A percentile compares a stretch with the other conserved stretches of the same genome.
Evolutionary conservation across 1,140 invertebrate species (phyloP).

Genomic region (Scaptomyza montana): DNA sequence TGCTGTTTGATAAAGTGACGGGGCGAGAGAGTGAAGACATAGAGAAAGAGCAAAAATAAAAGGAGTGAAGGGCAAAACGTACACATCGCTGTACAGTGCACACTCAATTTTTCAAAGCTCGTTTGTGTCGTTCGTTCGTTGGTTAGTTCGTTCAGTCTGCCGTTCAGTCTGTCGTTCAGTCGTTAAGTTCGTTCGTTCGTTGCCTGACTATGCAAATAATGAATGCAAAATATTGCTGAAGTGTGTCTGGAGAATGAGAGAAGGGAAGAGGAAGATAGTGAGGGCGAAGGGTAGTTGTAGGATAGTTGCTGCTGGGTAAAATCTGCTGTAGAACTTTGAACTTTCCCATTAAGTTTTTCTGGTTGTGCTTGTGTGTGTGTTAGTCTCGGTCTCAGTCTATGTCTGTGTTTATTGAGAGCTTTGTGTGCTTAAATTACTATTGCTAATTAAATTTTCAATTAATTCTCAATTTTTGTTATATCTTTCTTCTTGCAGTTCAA

Average conservation of each 20-base stretch:
- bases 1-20: conserved; percentile 1
- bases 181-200: conserved; percentile 4
- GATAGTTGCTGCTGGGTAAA: conserved; percentile 14
- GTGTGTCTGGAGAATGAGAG: conserved; percentile 44
- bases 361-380: not conserved
- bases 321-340: conserved; percentile 38
- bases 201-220: conserved; percentile 72
- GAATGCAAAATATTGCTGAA: conserved; percentile 78
- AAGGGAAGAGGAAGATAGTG: not conserved
- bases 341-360: conserved; percentile 27
- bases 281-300: not conserved
- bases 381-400: not conserved
- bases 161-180: conserved; percentile 29
- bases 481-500: conserved; percentile 36
- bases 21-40: too few species aligned
- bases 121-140: conserved; percentile 64
- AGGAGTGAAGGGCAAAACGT: conserved; percentile 21
- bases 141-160: conserved; percentile 36
- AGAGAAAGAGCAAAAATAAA: not conserved
- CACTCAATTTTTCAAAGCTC: conserved; percentile 78
- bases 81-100: too few species aligned
- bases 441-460: conserved; percentile 61
- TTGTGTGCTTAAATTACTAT: conserved; percentile 31
- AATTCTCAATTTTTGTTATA: conserved; percentile 13
- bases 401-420: conserved; percentile 22